These are phyloP conservation scores for Tortrix viridana DNA, from an alignment of 2,888 invertebrate genomes.

Conservation along the genomic window DNA sequence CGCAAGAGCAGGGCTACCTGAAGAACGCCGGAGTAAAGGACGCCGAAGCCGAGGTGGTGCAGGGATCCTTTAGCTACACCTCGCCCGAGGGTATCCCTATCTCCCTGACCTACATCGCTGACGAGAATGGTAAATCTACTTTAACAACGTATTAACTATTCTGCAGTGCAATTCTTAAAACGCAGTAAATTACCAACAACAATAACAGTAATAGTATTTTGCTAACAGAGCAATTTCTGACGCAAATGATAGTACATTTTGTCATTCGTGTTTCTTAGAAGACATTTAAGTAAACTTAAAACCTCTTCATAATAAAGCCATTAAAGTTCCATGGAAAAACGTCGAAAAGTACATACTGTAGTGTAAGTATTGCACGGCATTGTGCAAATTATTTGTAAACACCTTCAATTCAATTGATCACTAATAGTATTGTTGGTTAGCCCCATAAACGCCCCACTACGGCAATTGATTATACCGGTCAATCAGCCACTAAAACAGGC, in stretches of 20 bases:
- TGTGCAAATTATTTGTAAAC: not conserved
- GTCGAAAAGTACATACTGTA: no score
- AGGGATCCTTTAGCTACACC: constrained; percentile 88
- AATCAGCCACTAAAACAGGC: not conserved
- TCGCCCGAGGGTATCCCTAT: constrained; percentile 89
- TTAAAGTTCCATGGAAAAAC: no score
- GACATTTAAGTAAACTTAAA: no score
- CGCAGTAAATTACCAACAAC: no score
- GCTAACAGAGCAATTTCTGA: no score
- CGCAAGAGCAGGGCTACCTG: constrained; percentile 88
- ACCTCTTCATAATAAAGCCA: no score
- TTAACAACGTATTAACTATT: no score
- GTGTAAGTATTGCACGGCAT: no score
- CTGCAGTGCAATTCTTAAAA: no score
- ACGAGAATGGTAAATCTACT: constrained; percentile 86
- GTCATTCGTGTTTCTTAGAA: no score
- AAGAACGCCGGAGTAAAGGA: constrained; percentile 88
- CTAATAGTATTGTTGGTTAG: constrained; percentile 1
- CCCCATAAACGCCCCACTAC: not conserved
- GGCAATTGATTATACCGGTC: not conserved
- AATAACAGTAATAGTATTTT: no score
- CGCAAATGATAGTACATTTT: no score
- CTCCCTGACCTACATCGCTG: constrained; percentile 87
- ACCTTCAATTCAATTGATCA: not conserved
- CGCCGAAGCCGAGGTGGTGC: constrained; percentile 86